phyloP scores from a whole-genome alignment of 1,140 invertebrate species.

The Tetramorium simillimum region DNA sequence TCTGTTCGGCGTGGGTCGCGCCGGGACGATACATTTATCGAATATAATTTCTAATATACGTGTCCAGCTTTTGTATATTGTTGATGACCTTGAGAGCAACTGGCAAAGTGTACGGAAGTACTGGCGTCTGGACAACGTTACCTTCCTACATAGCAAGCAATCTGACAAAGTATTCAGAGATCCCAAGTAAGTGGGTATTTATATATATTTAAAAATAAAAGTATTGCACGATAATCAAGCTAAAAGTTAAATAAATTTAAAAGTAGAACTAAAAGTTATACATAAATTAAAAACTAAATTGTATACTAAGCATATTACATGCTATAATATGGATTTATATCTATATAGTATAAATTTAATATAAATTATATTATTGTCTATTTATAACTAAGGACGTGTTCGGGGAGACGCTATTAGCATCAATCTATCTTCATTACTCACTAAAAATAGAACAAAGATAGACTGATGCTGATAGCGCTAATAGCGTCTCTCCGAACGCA shows the following conservation, averaged over 20 bases:
- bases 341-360: background rate
- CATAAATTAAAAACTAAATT: background rate
- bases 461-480: no score
- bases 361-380: background rate
- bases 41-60: conserved; percentile 86
- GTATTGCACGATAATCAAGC: background rate
- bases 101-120: conserved; percentile 84
- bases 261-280: background rate
- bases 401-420: no score
- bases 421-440: no score
- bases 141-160: conserved; percentile 86
- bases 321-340: background rate
- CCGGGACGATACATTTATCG: conserved; percentile 87
- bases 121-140: conserved; percentile 85
- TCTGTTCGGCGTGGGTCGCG: conserved; percentile 88
- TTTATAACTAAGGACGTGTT: background rate
- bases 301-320: background rate
- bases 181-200: conserved; percentile 83
- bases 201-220: conserved; percentile 10
- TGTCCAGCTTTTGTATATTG: conserved; percentile 87
- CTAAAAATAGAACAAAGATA: no score
- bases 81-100: conserved; percentile 86
- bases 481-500: no score
- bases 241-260: background rate
- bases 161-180: conserved; percentile 86